These are phyloP conservation scores for Drymonia ruficornis DNA, from an alignment of 2,888 invertebrate species.

Conservation along the genomic window DNA sequence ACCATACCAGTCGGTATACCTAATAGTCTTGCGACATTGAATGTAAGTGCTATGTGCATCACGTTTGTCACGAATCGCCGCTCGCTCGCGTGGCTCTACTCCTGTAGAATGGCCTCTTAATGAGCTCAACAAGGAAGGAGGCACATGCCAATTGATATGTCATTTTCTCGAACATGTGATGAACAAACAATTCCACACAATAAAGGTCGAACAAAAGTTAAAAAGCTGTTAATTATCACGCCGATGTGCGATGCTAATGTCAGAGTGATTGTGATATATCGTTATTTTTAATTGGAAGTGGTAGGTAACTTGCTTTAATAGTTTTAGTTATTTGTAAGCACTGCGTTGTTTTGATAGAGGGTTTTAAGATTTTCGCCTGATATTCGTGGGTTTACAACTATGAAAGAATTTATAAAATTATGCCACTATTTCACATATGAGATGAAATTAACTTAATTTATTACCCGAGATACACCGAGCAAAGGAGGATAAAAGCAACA, in stretches of 20 bases:
- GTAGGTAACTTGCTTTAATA: not conserved
- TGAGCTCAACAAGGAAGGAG: conserved; percentile 71
- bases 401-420: too few species aligned
- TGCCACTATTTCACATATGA: too few species aligned
- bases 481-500: too few species aligned
- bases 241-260: conserved; percentile 18
- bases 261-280: conserved; percentile 3
- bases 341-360: not conserved
- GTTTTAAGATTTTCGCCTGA: too few species aligned
- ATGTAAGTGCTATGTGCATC: too few species aligned
- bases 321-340: not conserved
- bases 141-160: conserved; percentile 57
- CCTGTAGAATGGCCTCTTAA: conserved; percentile 52
- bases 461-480: too few species aligned
- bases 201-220: conserved; percentile 16
- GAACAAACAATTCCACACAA: conserved; percentile 34
- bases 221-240: conserved; percentile 16
- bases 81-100: conserved; percentile 42
- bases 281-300: conserved; percentile 6
- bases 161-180: conserved; percentile 55
- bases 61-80: conserved; percentile 19
- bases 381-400: too few species aligned
- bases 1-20: too few species aligned
- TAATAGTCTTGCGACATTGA: too few species aligned
- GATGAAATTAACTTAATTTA: too few species aligned